Evolutionary conservation across 2,888 invertebrate species (phyloP).

Genomic region (Tipula vernalis): DNA sequence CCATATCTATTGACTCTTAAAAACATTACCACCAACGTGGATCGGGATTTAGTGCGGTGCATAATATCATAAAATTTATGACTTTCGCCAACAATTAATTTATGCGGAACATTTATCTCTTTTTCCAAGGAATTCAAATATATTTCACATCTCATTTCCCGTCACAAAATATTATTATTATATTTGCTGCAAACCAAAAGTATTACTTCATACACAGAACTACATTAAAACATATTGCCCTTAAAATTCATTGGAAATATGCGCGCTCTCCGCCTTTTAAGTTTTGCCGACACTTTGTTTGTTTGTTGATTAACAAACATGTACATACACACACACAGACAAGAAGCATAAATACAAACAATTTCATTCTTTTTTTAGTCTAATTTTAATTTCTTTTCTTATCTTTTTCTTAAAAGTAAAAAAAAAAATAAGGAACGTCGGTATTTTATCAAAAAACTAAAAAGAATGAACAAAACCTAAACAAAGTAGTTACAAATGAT

Average conservation of each 20-base stretch:
- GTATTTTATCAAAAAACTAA: not conserved
- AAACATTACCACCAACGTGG: not conserved
- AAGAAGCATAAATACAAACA: not conserved
- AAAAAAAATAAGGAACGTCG: not conserved
- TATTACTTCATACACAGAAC: not conserved
- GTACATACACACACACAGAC: not conserved
- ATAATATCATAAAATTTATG: not conserved
- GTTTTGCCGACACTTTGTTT: not conserved
- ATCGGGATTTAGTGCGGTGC: not conserved
- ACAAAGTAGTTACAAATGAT: slow-evolving; percentile 1
- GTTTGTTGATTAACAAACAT: not conserved
- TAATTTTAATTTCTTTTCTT: not conserved
- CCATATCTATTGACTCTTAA: too few species aligned
- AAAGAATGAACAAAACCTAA: not conserved
- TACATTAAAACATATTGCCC: not conserved
- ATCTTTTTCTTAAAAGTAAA: not conserved
- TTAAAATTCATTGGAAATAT: not conserved
- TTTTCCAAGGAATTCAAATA: not conserved
- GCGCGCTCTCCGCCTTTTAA: not conserved
- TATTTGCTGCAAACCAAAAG: not conserved
- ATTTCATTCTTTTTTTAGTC: not conserved
- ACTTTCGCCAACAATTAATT: not conserved
- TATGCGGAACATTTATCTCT: not conserved
- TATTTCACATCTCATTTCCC: not conserved
- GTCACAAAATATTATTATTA: not conserved